Evolutionary conservation across 2,113 vertebrate genomes (phyloP).

Genomic region (Sorex araneus): DNA sequence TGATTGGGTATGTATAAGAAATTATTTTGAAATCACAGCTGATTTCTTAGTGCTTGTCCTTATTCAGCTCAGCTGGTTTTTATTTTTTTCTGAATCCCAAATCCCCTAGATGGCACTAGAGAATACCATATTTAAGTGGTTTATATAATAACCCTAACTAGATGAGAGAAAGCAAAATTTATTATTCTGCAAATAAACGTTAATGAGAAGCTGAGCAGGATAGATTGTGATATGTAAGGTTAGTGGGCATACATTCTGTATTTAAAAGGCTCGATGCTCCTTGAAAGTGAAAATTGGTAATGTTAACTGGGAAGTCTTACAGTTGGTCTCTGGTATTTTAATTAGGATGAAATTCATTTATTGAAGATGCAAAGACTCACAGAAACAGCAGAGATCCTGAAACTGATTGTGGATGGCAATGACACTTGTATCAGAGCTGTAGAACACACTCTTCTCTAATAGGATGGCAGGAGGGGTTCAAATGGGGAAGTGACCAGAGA

Average conservation of each 20-base stretch:
- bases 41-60: constrained; percentile 78
- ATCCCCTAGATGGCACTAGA: constrained; percentile 92
- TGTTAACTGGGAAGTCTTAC: constrained; percentile 8
- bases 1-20: constrained; percentile 68
- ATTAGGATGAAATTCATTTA: constrained; percentile 48
- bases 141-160: constrained; percentile 81
- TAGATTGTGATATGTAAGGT: constrained; percentile 66
- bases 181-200: constrained; percentile 83
- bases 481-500: too few relatives aligned
- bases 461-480: not conserved
- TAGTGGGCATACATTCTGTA: constrained; percentile 64
- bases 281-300: constrained; percentile 39
- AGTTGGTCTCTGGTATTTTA: constrained; percentile 58
- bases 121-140: constrained; percentile 87
- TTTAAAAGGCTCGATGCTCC: constrained; percentile 71
- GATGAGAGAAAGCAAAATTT: constrained; percentile 81
- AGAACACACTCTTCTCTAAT: not conserved
- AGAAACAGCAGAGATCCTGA: not conserved
- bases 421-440: not conserved
- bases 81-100: constrained; percentile 74
- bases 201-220: constrained; percentile 79
- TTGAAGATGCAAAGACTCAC: not conserved
- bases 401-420: not conserved
- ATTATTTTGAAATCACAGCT: constrained; percentile 68
- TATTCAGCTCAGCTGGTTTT: constrained; percentile 66